These are phyloP conservation scores for Crossoptilon crossoptilon DNA, from an alignment of 2,797 vertebrate genomes.

Conservation along the genomic window DNA sequence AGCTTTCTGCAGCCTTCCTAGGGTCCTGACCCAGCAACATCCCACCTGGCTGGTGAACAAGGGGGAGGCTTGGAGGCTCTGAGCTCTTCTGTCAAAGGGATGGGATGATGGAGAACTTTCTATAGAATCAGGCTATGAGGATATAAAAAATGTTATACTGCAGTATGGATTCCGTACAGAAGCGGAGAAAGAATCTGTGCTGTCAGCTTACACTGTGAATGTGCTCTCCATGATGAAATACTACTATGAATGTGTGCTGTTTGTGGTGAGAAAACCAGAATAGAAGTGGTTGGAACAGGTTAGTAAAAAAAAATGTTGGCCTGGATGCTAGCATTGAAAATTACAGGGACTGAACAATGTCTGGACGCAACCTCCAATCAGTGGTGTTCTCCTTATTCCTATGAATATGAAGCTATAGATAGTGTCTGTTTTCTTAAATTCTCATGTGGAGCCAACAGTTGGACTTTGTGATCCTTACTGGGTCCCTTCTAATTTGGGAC, in stretches of 20 bases:
- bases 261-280: conserved; percentile 93
- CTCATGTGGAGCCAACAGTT: too few relatives aligned
- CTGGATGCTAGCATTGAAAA: conserved; percentile 69
- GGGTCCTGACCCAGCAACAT: neutral
- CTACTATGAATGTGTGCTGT: conserved; percentile 97
- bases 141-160: conserved; percentile 91
- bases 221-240: conserved; percentile 96
- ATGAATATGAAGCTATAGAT: conserved; percentile 76
- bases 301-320: conserved; percentile 32
- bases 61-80: neutral
- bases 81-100: neutral
- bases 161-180: conserved; percentile 93
- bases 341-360: conserved; percentile 71
- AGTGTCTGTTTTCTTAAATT: conserved; percentile 79
- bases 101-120: neutral
- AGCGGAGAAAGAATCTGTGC: conserved; percentile 94
- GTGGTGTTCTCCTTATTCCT: conserved; percentile 84
- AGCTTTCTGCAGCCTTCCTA: neutral
- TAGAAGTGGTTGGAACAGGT: conserved; percentile 67
- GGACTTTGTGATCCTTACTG: too few relatives aligned
- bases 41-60: neutral
- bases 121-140: conserved; percentile 87
- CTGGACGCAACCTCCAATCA: conserved; percentile 80
- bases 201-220: conserved; percentile 96
- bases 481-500: too few relatives aligned